phyloP scores from a whole-genome alignment of 2,888 invertebrate genomes.

The Drosophila lutescens region DNA sequence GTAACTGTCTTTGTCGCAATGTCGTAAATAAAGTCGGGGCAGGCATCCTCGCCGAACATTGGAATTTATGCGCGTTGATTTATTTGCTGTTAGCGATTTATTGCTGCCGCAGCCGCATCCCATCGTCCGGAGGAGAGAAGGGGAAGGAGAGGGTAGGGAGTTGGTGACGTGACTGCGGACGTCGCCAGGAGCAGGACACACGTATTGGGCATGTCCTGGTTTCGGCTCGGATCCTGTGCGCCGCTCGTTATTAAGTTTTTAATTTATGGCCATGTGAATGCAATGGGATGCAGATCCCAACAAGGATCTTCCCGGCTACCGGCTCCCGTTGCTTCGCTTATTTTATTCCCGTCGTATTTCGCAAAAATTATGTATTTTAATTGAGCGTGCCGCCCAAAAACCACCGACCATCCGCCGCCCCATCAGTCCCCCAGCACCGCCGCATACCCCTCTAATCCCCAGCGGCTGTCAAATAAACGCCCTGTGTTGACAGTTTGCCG shows the following conservation, averaged over 20 bases:
- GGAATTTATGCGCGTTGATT: conserved; percentile 83
- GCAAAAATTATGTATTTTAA: conserved; percentile 80
- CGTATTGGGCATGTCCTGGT: conserved; percentile 81
- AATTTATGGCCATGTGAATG: conserved; percentile 81
- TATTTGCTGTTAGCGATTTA: conserved; percentile 83
- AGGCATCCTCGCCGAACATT: conserved; percentile 70
- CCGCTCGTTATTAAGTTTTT: conserved; percentile 82
- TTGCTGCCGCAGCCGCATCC: conserved; percentile 80
- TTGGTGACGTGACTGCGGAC: conserved; percentile 63
- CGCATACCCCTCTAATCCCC: conserved; percentile 42
- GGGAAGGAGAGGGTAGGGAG: conserved; percentile 3
- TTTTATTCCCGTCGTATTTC: conserved; percentile 44
- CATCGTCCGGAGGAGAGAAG: conserved; percentile 21
- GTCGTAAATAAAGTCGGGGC: conserved; percentile 79
- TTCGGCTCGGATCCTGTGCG: conserved; percentile 63
- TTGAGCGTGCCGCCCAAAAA: conserved; percentile 59
- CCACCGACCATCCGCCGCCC: conserved; percentile 4
- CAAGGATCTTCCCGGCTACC: conserved; percentile 23
- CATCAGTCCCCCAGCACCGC: conserved; percentile 4
- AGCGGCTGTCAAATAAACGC: conserved; percentile 76
- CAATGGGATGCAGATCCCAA: conserved; percentile 40
- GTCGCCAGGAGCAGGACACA: conserved; percentile 48
- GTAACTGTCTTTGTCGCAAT: conserved; percentile 78
- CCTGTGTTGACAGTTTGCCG: conserved; percentile 62
- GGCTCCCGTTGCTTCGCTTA: conserved; percentile 17